phyloP scores from a whole-genome alignment of 2,113 vertebrate species.

The Ginglymostoma cirratum region DNA sequence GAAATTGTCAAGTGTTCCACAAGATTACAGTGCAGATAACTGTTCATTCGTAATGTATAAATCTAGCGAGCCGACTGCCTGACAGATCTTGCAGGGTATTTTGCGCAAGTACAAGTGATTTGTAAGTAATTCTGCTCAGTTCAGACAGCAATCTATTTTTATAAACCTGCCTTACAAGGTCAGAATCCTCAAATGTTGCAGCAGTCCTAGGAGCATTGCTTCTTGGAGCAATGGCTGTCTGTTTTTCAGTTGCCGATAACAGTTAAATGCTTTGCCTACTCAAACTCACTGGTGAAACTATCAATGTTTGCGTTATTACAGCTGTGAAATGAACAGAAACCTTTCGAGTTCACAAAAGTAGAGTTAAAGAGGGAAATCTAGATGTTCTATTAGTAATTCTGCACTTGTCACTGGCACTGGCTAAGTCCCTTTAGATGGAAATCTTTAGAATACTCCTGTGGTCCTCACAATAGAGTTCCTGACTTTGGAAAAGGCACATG shows the following conservation, averaged over 20 bases:
- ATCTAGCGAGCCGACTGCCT: neutral
- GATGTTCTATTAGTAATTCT: neutral
- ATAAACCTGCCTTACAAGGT: neutral
- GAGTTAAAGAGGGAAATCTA: neutral
- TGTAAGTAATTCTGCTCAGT: neutral
- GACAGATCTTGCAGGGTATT: neutral
- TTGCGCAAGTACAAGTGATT: neutral
- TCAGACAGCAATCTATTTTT: neutral
- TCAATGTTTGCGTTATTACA: neutral
- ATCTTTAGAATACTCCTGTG: neutral
- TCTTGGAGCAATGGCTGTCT: neutral
- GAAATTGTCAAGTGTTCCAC: neutral
- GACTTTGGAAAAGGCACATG: neutral
- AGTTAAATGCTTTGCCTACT: neutral
- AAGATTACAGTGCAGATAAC: neutral
- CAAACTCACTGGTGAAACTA: neutral
- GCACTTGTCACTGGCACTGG: too few relatives aligned
- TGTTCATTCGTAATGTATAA: constrained; percentile 23
- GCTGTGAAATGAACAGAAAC: neutral
- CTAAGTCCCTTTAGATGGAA: neutral
- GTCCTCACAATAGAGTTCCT: neutral
- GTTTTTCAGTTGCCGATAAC: neutral
- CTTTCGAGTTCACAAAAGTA: neutral
- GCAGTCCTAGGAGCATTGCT: neutral
- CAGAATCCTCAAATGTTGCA: neutral